These are phyloP conservation scores for Araneus ventricosus DNA, from an alignment of 1,140 invertebrate species.

Conservation along the genomic window DNA sequence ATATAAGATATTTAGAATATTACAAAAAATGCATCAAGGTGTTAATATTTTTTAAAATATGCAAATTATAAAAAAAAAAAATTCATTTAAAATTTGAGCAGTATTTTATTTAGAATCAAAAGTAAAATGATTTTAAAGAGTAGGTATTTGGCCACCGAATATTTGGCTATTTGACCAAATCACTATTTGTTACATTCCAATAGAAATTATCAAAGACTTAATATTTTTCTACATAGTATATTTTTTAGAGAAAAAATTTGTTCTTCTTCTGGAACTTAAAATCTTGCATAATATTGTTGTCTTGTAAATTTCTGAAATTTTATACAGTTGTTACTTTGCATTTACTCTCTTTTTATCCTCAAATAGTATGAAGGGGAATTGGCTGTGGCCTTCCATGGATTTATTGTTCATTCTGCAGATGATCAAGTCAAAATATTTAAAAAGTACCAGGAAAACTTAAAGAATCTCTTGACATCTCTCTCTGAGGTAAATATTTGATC, in stretches of 20 bases:
- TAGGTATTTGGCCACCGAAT: too few relatives aligned
- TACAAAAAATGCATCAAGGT: too few relatives aligned
- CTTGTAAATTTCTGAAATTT: neutral
- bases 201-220: too few relatives aligned
- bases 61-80: too few relatives aligned
- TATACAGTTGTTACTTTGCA: neutral
- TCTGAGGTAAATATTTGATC: constrained; percentile 80
- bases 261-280: neutral
- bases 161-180: too few relatives aligned
- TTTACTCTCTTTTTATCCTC: neutral
- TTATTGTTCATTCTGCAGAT: constrained; percentile 87
- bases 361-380: constrained; percentile 88
- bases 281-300: neutral
- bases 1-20: too few relatives aligned
- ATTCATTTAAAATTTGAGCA: too few relatives aligned
- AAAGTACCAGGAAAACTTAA: constrained; percentile 84
- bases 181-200: too few relatives aligned
- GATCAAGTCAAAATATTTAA: constrained; percentile 85
- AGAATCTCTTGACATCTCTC: constrained; percentile 81
- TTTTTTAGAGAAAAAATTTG: neutral
- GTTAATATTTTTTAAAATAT: too few relatives aligned
- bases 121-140: too few relatives aligned
- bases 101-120: too few relatives aligned
- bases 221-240: too few relatives aligned
- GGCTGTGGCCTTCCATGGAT: constrained; percentile 92